These are phyloP conservation scores for Desmophyllum pertusum DNA, from an alignment of 92 coral and sea anemone genomes.

Conservation along the genomic window DNA sequence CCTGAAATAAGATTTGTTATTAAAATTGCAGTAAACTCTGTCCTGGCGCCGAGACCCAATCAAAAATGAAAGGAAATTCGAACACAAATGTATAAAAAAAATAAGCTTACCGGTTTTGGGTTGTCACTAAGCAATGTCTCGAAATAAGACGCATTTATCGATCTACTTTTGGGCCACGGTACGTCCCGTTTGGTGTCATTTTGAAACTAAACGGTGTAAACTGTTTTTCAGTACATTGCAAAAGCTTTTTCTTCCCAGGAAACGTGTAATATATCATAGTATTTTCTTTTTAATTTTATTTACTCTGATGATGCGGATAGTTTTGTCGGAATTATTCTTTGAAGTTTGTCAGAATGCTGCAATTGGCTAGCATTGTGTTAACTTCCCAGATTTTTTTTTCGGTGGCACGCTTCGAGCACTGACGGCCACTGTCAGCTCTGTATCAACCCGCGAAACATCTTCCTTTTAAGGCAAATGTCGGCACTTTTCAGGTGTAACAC, in stretches of 20 bases:
- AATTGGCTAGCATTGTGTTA: not conserved
- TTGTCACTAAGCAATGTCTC: not conserved
- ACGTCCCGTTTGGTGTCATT: not conserved
- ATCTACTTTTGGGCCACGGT: not conserved
- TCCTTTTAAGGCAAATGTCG: too few species aligned
- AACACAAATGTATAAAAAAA: too few species aligned
- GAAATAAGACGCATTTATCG: not conserved
- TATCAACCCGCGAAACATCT: not conserved
- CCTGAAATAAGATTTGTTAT: not conserved
- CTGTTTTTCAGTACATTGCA: not conserved
- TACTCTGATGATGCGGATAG: conserved; percentile 17
- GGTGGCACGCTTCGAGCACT: not conserved
- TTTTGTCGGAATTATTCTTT: conserved; percentile 24
- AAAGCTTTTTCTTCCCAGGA: not conserved
- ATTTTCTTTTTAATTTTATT: not conserved
- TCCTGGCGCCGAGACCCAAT: not conserved
- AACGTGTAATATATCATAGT: conserved; percentile 2
- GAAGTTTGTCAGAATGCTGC: not conserved
- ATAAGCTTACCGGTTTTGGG: conserved; percentile 1
- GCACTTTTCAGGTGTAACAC: too few species aligned
- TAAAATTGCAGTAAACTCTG: not conserved
- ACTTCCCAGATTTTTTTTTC: not conserved
- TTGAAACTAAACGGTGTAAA: not conserved
- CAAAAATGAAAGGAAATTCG: not conserved
- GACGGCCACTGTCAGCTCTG: not conserved